These are phyloP conservation scores for Dioctria linearis DNA, from an alignment of 2,888 invertebrate species.

Conservation along the genomic window DNA sequence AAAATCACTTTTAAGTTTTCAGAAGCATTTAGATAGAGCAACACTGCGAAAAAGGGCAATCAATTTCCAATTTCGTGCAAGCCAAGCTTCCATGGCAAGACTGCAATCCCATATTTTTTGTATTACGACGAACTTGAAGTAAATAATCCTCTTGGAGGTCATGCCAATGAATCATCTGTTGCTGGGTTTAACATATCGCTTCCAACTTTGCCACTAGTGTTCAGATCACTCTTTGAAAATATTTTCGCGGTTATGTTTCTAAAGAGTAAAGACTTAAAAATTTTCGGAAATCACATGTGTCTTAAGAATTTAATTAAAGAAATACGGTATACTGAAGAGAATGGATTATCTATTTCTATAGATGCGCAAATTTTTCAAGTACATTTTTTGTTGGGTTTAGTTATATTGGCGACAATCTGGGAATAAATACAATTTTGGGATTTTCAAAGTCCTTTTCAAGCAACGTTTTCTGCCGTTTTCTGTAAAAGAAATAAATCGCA, in stretches of 20 bases:
- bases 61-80: not conserved
- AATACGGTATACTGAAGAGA: too few species aligned
- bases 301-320: too few species aligned
- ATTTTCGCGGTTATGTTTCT: constrained; percentile 53
- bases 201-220: not conserved
- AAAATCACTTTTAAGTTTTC: not conserved
- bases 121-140: not conserved
- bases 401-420: too few species aligned
- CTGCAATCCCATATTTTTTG: not conserved
- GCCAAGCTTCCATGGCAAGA: not conserved
- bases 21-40: not conserved
- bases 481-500: too few species aligned
- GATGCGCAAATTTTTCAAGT: too few species aligned
- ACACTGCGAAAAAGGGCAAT: too few species aligned
- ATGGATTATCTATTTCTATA: too few species aligned
- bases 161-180: not conserved
- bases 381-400: too few species aligned
- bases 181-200: not conserved
- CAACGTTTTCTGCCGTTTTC: too few species aligned
- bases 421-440: too few species aligned
- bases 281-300: constrained; percentile 50
- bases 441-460: too few species aligned
- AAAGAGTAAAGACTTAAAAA: constrained; percentile 49
- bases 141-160: not conserved
- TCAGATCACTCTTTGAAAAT: not conserved